Conservation (phyloP, 2,113 vertebrate genomes). For the Solenodon paradoxus region DNA sequence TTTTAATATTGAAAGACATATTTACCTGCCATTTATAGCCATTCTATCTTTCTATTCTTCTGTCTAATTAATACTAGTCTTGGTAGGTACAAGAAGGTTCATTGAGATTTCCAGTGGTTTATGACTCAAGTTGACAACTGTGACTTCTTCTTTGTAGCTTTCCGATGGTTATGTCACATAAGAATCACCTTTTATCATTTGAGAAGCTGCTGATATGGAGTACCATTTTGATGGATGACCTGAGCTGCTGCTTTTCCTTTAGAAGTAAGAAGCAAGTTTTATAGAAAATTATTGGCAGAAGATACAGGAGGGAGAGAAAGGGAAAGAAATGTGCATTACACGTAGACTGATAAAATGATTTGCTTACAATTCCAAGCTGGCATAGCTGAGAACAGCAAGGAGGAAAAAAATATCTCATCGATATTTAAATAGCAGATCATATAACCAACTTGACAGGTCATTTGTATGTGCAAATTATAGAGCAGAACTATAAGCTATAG, state of each 20-base stretch:
- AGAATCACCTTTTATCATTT: slow-evolving; percentile 59
- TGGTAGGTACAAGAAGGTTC: slow-evolving; percentile 42
- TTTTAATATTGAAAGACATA: not conserved
- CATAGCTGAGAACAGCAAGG: not conserved
- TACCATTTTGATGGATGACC: slow-evolving; percentile 68
- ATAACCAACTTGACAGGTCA: slow-evolving; percentile 50
- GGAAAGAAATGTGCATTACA: not conserved
- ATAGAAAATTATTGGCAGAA: slow-evolving; percentile 51
- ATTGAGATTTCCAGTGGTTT: slow-evolving; percentile 46
- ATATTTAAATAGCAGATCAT: slow-evolving; percentile 60
- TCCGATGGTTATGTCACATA: slow-evolving; percentile 30
- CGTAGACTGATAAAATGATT: slow-evolving; percentile 50
- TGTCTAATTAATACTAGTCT: slow-evolving; percentile 24
- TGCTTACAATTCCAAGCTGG: slow-evolving; percentile 63
- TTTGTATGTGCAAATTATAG: slow-evolving; percentile 40
- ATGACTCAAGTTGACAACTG: slow-evolving; percentile 60
- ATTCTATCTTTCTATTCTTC: not conserved
- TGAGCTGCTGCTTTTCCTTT: slow-evolving; percentile 43
- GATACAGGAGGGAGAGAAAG: slow-evolving; percentile 19
- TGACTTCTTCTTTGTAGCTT: slow-evolving; percentile 37
- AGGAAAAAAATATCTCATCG: slow-evolving; percentile 28
- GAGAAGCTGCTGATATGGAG: slow-evolving; percentile 55
- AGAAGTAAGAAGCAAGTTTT: slow-evolving; percentile 52
- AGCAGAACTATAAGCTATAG: not conserved
- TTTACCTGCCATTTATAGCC: not conserved